Evolutionary conservation across 2,113 vertebrate species (phyloP), one percentile per base, ranked within the genome.

Genomic region (Prunella himalayana): DNA sequence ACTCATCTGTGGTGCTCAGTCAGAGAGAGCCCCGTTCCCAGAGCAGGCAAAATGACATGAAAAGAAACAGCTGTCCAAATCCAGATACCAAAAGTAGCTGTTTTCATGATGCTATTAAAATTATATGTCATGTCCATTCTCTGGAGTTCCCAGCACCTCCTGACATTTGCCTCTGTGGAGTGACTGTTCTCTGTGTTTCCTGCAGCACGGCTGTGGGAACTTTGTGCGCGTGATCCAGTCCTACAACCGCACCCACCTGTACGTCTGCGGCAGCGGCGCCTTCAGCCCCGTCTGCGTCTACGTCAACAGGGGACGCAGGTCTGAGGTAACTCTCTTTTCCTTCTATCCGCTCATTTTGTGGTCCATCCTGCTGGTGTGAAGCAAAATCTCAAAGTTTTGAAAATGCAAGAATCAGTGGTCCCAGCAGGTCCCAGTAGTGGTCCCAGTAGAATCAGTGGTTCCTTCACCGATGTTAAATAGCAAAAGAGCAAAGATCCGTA

Each of bases 201-300:
- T 88, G 65, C 87, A 99, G 99, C 99, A 99, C 2, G 99, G 99
- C 86, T 99, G 99, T 96, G 99, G 99, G 59, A 99, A 99, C 95
- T 99, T 99, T 39, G 98, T 99, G 79, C 98, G 99, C 2, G 99
- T 99, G 65, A 98, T 99, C 91, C 99, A 99, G 96, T 98, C 98
- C 0, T 99, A 98, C 95, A 99, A 99, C 89, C 98, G 99, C 63
- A 99, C 99, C 5, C 99, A 99, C 84, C 94, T 99, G 79, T 99
- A 99, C 11, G 98, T 99, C 83, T 99, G 99, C 8, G 99, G 99
- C 88, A 99, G 99, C 27, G 99, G 99, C 2, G 99, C 99, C 3
- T 99, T 99, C 98, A 99, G 99, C 78, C 99, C 99, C 0, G 99
- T 99, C 45, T 99, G 99, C 16, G 98, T 98, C 3, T 99, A 99